Evolutionary conservation across 2,888 invertebrate species (phyloP), one percentile per base, ranked within the genome.

Genomic region (Steinernema hermaphroditum): DNA sequence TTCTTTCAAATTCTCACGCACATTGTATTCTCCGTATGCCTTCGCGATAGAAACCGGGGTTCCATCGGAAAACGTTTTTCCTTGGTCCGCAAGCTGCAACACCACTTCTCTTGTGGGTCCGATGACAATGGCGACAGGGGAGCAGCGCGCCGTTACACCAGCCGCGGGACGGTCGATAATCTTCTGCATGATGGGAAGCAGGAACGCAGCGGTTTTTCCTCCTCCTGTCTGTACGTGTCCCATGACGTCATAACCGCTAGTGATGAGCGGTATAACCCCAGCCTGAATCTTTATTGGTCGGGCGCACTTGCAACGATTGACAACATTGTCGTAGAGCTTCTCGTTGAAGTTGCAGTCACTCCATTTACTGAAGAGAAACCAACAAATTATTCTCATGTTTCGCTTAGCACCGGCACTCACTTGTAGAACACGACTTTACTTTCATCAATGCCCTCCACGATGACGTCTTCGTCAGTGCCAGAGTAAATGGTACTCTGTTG

Each of bases 171-270:
- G 76, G n/a, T 84, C 80, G 72, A 87, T 80, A 84, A 88, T 86
- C n/a, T 80, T 80, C 79, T 93, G 90, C 46, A 96, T 90, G 1
- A 96, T 93, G 0, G 96, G 96, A 50, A 96, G 87, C 32, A 96
- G 87, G 86, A 94, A 96, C 0, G 96, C 96, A 0, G 95, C 95
- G 0, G 96, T 96, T 89, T 96, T 97, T 8, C 97, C 97, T 0
- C 96, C 96, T 0, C 97, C 97, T 9, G 97, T 97, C 87, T 97
- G 96, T 0, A 97, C 96, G 86, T 96, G 96, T 0, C 92, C 95
- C 95, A 97, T 97, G 41, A 97, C 87, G 89, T 97, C 96, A 34
- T 94, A 89, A 0, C 92, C 92, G 0, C 86, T 88, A 87, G 91
- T 88, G 29, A 96, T 91, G 32, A 93, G 92, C 0, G 96, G 96